Conservation (phyloP, 1,140 invertebrate genomes). For the Stegodyphus dumicola region DNA sequence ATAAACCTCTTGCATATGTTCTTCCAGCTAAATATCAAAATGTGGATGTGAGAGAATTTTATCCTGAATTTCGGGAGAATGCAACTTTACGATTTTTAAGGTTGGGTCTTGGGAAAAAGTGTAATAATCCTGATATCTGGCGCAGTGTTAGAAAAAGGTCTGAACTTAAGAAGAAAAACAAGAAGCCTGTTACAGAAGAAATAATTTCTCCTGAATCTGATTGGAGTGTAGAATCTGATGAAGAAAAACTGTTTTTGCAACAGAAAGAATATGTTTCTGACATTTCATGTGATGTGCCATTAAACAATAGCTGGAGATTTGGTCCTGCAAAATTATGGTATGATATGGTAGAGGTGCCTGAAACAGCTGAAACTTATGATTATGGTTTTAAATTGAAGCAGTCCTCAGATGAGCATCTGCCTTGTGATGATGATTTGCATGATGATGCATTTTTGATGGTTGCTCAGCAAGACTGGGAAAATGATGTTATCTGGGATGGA, state of each 20-base stretch:
- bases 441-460: constrained; percentile 96
- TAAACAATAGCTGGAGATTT: constrained; percentile 59
- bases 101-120: constrained; percentile 88
- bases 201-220: not conserved
- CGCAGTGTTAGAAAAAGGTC: constrained; percentile 79
- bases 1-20: constrained; percentile 95
- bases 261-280: constrained; percentile 14
- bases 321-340: constrained; percentile 98
- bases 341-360: constrained; percentile 92
- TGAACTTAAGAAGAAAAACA: constrained; percentile 74
- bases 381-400: constrained; percentile 89
- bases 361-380: constrained; percentile 92
- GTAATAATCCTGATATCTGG: constrained; percentile 92
- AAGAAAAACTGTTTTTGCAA: constrained; percentile 40
- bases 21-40: constrained; percentile 91
- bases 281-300: not conserved
- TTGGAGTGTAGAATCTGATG: constrained; percentile 26
- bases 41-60: constrained; percentile 87
- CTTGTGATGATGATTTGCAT: constrained; percentile 71
- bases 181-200: not conserved
- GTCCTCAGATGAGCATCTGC: constrained; percentile 64
- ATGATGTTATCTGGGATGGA: constrained; percentile 98
- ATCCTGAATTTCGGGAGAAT: constrained; percentile 85
- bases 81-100: constrained; percentile 90
- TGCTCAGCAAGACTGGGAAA: constrained; percentile 95